Conservation (phyloP, 2,113 vertebrate genomes). For the Cepphus grylle region DNA sequence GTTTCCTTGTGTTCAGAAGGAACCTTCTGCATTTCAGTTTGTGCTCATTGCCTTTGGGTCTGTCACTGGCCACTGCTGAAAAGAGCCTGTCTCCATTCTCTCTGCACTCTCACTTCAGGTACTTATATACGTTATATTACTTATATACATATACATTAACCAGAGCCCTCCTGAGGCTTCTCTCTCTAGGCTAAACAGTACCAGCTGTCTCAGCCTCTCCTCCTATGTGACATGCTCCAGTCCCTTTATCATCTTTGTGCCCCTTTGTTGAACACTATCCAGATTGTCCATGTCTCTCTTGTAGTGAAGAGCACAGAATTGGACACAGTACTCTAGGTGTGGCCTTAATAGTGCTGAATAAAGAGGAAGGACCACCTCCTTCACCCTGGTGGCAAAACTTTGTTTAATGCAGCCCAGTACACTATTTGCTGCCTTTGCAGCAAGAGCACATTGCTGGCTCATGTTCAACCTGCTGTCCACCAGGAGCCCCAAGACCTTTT, state of each 20-base stretch:
- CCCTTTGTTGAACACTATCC: not conserved
- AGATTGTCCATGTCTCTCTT: not conserved
- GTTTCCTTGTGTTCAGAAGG: not conserved
- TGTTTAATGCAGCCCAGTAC: not conserved
- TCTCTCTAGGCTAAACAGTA: not conserved
- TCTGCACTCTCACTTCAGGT: not conserved
- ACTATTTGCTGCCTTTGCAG: not conserved
- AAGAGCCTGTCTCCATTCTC: not conserved
- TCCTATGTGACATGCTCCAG: not conserved
- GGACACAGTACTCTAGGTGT: not conserved
- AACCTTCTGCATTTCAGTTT: not conserved
- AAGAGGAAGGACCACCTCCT: not conserved
- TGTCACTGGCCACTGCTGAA: not conserved
- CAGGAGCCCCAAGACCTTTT: not conserved
- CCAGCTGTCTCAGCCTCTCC: not conserved
- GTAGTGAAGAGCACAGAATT: not conserved
- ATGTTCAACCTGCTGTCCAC: not conserved
- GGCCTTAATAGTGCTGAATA: not conserved
- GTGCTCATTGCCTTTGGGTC: not conserved
- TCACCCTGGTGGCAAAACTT: not conserved
- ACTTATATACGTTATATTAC: not conserved
- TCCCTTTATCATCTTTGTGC: not conserved
- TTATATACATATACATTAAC: not conserved
- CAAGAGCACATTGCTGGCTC: not conserved
- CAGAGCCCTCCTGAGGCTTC: not conserved